These are phyloP conservation scores for Leptobrachium leishanense DNA, from an alignment of 2,113 vertebrate genomes.

Conservation along the genomic window DNA sequence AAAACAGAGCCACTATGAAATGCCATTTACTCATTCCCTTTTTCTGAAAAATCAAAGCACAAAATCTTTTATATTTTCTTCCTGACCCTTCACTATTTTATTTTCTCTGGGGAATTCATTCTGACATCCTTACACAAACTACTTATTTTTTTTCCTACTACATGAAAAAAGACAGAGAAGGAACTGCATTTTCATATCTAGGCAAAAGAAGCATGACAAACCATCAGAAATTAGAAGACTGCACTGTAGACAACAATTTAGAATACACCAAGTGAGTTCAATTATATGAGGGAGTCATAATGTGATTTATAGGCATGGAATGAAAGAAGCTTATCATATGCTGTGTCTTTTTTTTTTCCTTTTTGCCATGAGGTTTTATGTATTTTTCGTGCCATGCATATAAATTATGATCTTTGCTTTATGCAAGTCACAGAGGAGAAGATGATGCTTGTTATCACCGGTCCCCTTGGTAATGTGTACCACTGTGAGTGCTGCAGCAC, in stretches of 20 bases:
- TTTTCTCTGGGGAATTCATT: background rate
- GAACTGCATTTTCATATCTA: background rate
- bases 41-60: slow-evolving; percentile 28
- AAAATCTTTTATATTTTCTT: slow-evolving; percentile 12
- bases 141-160: background rate
- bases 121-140: slow-evolving; percentile 8
- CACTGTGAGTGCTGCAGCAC: slow-evolving; percentile 26
- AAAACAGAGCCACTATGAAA: slow-evolving; percentile 4
- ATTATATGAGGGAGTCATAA: background rate
- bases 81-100: slow-evolving; percentile 20
- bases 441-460: slow-evolving; percentile 27
- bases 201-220: background rate
- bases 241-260: slow-evolving; percentile 9
- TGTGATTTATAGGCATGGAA: slow-evolving; percentile 5
- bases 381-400: slow-evolving; percentile 8
- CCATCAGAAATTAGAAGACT: slow-evolving; percentile 6
- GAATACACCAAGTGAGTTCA: background rate
- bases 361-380: background rate
- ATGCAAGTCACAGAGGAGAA: slow-evolving; percentile 19
- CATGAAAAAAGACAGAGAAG: slow-evolving; percentile 2
- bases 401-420: slow-evolving; percentile 11
- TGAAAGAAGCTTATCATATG: background rate
- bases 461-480: slow-evolving; percentile 36
- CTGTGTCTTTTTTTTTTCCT: background rate
- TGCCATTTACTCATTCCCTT: slow-evolving; percentile 19